Percentiles rank a stretch among this genome's conserved stretches.
Conservation (phyloP, 30 jellyfish, hydroid and myxozoan genomes). For the Calvadosia cruxmelitensis region DNA sequence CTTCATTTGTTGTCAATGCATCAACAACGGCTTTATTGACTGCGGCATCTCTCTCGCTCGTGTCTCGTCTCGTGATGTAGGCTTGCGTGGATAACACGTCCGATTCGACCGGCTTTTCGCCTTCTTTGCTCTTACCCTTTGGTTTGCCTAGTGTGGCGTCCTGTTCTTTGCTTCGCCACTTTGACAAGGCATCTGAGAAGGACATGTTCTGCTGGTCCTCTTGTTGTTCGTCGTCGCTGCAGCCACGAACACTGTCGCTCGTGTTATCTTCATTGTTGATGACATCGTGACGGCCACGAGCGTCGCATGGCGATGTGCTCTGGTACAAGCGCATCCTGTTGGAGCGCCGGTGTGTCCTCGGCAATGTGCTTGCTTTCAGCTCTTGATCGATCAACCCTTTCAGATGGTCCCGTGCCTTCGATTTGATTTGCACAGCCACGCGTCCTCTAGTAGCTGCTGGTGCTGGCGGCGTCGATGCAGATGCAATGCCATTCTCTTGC, state of each 20-base stretch:
- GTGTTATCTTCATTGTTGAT: background rate
- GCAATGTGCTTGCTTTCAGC: background rate
- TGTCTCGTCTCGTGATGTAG: too few species aligned
- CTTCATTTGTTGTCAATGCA: too few species aligned
- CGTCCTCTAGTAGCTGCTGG: background rate
- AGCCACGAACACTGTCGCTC: background rate
- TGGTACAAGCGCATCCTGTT: background rate
- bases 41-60: too few species aligned
- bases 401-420: too few species aligned
- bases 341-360: background rate
- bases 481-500: background rate
- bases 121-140: too few species aligned
- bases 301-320: too few species aligned
- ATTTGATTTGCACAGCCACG: background rate
- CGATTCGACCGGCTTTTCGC: too few species aligned
- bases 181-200: conserved; percentile 1
- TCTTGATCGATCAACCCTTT: background rate
- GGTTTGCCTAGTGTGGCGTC: too few species aligned
- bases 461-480: background rate
- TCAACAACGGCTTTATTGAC: too few species aligned
- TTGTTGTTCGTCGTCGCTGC: background rate
- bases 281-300: too few species aligned
- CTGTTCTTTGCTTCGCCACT: conserved; percentile 1
- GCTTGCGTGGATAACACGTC: too few species aligned
- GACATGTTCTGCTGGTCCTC: background rate